phyloP scores from a whole-genome alignment of 2,888 invertebrate genomes.

The Thysanoteuthis rhombus region DNA sequence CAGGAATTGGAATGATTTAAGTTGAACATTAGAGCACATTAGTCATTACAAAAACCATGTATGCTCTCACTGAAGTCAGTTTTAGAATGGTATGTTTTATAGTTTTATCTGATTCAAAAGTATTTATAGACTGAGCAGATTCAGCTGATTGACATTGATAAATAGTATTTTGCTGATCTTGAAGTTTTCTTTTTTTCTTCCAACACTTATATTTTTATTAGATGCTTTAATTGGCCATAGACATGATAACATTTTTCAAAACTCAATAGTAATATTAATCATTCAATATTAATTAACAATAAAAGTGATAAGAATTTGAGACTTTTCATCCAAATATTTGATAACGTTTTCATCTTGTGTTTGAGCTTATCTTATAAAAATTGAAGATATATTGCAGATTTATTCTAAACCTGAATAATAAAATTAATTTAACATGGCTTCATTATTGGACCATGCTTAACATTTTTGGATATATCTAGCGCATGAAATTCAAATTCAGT shows the following conservation, averaged over 20 bases:
- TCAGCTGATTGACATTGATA: not conserved
- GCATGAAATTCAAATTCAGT: no score
- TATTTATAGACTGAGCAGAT: not conserved
- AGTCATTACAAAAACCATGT: not conserved
- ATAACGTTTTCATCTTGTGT: not conserved
- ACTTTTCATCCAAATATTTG: not conserved
- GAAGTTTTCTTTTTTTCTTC: not conserved
- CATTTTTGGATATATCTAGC: not conserved
- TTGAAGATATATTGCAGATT: not conserved
- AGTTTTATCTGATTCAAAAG: not conserved
- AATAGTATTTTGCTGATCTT: not conserved
- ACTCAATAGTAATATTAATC: not conserved
- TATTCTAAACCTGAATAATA: not conserved
- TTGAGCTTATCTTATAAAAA: not conserved
- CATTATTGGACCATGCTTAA: not conserved
- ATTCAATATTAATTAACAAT: no score
- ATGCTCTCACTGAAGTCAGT: not conserved
- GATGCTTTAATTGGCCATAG: not conserved
- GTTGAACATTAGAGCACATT: not conserved
- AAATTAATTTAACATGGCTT: not conserved
- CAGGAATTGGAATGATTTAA: not conserved
- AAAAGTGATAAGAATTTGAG: not conserved
- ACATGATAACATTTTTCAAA: not conserved
- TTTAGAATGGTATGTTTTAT: not conserved
- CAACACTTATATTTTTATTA: not conserved